These are phyloP conservation scores for Drosophila flavopinicola DNA, from an alignment of 2,888 invertebrate species.

Conservation along the genomic window DNA sequence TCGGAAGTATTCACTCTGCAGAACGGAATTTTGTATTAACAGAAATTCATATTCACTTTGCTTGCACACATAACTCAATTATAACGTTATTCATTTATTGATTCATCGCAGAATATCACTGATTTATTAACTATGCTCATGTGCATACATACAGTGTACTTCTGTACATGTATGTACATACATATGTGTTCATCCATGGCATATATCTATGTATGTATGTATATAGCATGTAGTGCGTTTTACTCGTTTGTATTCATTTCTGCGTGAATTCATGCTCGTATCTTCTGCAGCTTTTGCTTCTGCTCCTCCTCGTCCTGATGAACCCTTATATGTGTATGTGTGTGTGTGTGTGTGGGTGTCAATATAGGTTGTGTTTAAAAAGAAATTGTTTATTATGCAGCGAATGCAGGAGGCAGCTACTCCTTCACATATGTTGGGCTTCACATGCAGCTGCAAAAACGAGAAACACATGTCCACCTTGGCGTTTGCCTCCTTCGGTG, in stretches of 20 bases:
- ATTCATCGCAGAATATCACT: slow-evolving; percentile 17
- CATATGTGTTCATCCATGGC: background rate
- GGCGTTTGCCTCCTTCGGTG: slow-evolving; percentile 31
- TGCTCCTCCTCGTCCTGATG: background rate
- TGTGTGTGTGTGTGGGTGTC: slow-evolving; percentile 18
- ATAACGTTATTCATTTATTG: slow-evolving; percentile 24
- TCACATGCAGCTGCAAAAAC: slow-evolving; percentile 45
- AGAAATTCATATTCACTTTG: slow-evolving; percentile 13
- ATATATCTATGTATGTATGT: background rate
- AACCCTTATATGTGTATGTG: background rate
- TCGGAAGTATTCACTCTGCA: background rate
- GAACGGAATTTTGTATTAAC: background rate
- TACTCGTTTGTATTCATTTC: slow-evolving; percentile 59
- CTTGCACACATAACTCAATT: slow-evolving; percentile 19
- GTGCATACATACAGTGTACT: slow-evolving; percentile 1
- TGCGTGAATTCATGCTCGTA: slow-evolving; percentile 58
- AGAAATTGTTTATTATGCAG: slow-evolving; percentile 72
- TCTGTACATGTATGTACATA: background rate
- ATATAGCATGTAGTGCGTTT: slow-evolving; percentile 13
- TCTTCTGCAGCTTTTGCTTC: slow-evolving; percentile 27
- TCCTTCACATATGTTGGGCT: slow-evolving; percentile 51
- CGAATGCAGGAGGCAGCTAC: slow-evolving; percentile 22
- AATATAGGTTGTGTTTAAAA: slow-evolving; percentile 49
- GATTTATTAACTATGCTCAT: slow-evolving; percentile 29
- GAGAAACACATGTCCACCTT: slow-evolving; percentile 49